Percentiles rank a stretch among this genome's conserved stretches.
Conservation (phyloP, 2,888 invertebrate species). For the Hemistola chrysoprasaria region DNA sequence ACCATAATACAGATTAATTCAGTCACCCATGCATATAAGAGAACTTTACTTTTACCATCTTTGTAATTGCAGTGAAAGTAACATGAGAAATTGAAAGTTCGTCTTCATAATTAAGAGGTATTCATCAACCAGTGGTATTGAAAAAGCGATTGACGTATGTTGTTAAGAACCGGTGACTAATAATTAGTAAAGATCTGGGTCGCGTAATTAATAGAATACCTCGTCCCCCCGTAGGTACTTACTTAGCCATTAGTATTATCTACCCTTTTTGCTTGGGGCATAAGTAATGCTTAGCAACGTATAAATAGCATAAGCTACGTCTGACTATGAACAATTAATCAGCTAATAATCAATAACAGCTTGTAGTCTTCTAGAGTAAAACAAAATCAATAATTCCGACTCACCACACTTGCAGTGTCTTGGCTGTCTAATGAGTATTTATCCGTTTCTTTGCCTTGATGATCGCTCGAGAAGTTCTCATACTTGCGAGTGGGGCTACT, state of each 20-base stretch:
- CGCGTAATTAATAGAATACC: slow-evolving; percentile 22
- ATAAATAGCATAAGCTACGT: slow-evolving; percentile 14
- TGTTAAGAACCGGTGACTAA: slow-evolving; percentile 9
- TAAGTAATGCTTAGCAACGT: neutral
- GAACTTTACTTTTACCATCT: too few species aligned
- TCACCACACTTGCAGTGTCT: slow-evolving; percentile 79
- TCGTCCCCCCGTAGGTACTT: neutral
- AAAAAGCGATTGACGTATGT: too few species aligned
- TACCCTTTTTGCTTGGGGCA: neutral
- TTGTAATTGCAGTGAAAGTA: slow-evolving; percentile 28
- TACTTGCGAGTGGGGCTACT: slow-evolving; percentile 77
- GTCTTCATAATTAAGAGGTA: too few species aligned
- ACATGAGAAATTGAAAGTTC: slow-evolving; percentile 24
- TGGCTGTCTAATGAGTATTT: slow-evolving; percentile 78
- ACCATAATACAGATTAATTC: slow-evolving; percentile 2
- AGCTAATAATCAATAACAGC: slow-evolving; percentile 65
- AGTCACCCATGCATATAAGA: slow-evolving; percentile 2
- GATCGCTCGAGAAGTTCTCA: slow-evolving; percentile 74
- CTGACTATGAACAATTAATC: slow-evolving; percentile 30
- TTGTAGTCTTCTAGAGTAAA: slow-evolving; percentile 20
- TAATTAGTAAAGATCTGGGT: slow-evolving; percentile 51
- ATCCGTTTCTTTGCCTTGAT: slow-evolving; percentile 72
- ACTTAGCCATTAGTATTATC: too few species aligned
- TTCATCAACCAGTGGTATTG: too few species aligned
- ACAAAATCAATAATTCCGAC: slow-evolving; percentile 42